These are phyloP conservation scores for Lanius collurio DNA, from an alignment of 2,113 vertebrate species.

Conservation along the genomic window DNA sequence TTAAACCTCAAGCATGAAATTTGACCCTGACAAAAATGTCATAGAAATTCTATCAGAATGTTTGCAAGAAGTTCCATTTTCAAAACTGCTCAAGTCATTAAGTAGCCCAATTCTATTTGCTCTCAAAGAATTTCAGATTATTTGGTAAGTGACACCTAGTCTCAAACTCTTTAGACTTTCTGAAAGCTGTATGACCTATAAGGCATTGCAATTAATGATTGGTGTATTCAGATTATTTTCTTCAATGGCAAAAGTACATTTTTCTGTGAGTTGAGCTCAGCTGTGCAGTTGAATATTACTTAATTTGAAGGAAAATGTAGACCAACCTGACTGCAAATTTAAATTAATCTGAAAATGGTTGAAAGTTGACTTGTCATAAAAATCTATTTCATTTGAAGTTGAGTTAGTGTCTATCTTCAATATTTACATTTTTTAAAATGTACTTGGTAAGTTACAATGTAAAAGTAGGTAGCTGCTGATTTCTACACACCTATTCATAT, in stretches of 20 bases:
- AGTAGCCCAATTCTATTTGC: neutral
- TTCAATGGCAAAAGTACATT: neutral
- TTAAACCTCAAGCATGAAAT: neutral
- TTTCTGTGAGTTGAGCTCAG: neutral
- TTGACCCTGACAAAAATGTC: neutral
- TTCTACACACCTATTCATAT: neutral
- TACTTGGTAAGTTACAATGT: neutral
- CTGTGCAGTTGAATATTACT: neutral
- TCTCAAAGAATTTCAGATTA: neutral
- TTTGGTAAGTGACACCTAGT: neutral
- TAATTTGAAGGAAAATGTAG: neutral
- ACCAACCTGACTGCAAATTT: neutral
- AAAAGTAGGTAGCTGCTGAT: neutral
- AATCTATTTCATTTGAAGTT: neutral
- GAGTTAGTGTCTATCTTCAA: neutral
- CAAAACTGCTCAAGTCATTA: neutral
- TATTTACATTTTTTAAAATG: neutral
- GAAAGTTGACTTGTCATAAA: neutral
- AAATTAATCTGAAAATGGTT: neutral
- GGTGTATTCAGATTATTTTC: neutral
- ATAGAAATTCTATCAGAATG: neutral
- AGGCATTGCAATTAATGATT: neutral
- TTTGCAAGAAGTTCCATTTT: neutral
- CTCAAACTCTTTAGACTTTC: neutral
- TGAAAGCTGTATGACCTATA: neutral